Evolutionary conservation across 2,888 invertebrate species (phyloP).

Genomic region (Podotricha telesiphe): DNA sequence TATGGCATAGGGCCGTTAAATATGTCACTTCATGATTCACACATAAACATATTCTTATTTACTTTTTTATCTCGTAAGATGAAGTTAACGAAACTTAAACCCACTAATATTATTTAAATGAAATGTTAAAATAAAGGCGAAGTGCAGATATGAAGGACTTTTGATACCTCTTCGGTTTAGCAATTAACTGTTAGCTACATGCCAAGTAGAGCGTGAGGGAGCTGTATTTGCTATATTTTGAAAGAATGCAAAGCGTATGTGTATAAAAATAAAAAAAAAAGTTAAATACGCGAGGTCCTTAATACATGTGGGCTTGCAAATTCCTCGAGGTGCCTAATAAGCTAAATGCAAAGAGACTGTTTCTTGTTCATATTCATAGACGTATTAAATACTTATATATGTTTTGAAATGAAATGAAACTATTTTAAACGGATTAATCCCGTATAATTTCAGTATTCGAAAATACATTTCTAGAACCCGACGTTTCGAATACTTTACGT

Average conservation of each 20-base stretch:
- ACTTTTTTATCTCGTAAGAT: conserved; percentile 33
- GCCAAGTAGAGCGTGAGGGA: conserved; percentile 19
- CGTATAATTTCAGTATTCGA: too few relatives aligned
- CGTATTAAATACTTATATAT: too few relatives aligned
- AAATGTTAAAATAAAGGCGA: conserved; percentile 7
- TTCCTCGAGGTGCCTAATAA: too few relatives aligned
- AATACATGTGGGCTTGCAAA: too few relatives aligned
- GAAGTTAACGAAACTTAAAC: conserved; percentile 26
- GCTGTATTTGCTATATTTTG: conserved; percentile 10
- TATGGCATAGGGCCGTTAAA: conserved; percentile 9
- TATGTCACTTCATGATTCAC: neutral
- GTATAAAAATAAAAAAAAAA: too few relatives aligned
- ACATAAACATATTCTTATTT: conserved; percentile 28
- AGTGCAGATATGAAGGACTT: neutral
- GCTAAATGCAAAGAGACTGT: too few relatives aligned
- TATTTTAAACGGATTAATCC: too few relatives aligned
- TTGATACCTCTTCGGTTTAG: conserved; percentile 1
- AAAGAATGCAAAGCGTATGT: neutral
- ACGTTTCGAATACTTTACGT: too few relatives aligned
- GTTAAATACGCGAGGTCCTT: too few relatives aligned
- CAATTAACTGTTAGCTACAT: conserved; percentile 5
- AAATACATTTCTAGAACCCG: too few relatives aligned
- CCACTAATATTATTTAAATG: conserved; percentile 32
- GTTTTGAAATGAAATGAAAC: too few relatives aligned
- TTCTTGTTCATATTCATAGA: too few relatives aligned